A percentile compares a stretch with the other conserved stretches of the same genome.
phyloP scores from a whole-genome alignment of 2,113 vertebrate species.

The Pluvialis apricaria region DNA sequence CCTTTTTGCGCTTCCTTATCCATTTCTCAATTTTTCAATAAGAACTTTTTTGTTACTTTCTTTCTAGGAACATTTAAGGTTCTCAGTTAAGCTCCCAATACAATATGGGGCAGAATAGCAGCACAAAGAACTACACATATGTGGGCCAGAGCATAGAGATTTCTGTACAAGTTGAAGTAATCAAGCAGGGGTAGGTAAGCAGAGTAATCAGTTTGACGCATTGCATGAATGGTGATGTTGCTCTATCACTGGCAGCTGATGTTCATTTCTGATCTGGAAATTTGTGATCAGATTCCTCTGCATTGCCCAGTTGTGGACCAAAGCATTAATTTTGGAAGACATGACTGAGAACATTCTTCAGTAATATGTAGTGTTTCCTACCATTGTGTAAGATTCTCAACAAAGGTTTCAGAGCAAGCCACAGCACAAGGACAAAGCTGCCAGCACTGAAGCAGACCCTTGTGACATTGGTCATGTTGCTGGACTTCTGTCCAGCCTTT shows the following conservation, averaged over 20 bases:
- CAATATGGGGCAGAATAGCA: background rate
- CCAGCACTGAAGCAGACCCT: background rate
- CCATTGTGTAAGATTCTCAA: background rate
- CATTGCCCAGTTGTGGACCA: background rate
- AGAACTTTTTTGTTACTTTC: background rate
- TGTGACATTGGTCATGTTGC: background rate
- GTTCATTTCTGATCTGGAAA: background rate
- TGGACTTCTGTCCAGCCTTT: background rate
- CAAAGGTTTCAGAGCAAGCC: background rate
- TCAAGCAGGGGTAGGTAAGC: background rate
- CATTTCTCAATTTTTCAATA: background rate
- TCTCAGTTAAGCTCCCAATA: background rate
- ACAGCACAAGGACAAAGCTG: background rate
- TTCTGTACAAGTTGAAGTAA: background rate
- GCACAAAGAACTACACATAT: background rate
- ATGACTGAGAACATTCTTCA: background rate
- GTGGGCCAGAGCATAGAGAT: background rate
- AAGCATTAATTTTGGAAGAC: background rate
- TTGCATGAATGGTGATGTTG: background rate
- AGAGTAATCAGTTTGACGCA: background rate
- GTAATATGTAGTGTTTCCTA: background rate
- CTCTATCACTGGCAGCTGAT: background rate
- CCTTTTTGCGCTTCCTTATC: background rate
- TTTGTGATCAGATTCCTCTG: background rate
- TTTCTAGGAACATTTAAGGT: background rate